These are phyloP conservation scores for Frankliniella intonsa DNA, from an alignment of 2,888 invertebrate genomes.

Conservation along the genomic window DNA sequence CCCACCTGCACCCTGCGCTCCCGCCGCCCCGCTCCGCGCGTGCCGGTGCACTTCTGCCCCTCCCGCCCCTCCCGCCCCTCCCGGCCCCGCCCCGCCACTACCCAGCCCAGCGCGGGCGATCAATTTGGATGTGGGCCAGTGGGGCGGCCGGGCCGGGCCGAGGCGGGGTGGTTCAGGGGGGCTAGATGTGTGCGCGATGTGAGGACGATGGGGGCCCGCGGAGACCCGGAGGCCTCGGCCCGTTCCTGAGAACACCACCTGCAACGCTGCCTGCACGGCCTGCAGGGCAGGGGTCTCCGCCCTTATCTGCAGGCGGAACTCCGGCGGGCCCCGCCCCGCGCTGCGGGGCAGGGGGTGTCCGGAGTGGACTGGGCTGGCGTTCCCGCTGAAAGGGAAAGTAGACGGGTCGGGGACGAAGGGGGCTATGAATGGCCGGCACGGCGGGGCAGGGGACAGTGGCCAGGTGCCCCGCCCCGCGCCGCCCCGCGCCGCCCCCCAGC, in stretches of 20 bases:
- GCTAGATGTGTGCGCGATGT: background rate
- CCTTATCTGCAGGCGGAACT: no score
- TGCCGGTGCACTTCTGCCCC: no score
- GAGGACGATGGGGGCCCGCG: background rate
- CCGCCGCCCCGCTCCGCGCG: no score
- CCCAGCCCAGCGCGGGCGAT: background rate
- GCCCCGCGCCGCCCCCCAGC: background rate
- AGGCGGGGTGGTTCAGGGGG: background rate
- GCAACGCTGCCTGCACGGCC: background rate
- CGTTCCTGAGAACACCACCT: background rate
- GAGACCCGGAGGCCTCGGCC: background rate
- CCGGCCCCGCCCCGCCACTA: background rate
- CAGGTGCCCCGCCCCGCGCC: background rate
- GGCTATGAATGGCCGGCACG: background rate
- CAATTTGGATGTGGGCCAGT: slow-evolving; percentile 10
- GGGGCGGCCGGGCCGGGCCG: background rate
- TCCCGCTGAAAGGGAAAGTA: background rate
- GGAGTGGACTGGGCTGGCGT: no score
- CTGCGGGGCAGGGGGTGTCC: no score
- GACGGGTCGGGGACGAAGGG: background rate
- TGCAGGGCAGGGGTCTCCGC: no score
- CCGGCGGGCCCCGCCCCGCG: no score
- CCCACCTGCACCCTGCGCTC: no score
- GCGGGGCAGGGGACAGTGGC: background rate
- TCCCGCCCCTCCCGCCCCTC: background rate